Evolutionary conservation across 2,888 invertebrate genomes (phyloP), one percentile per base, ranked within the genome.

Genomic region (Ennomos fuscantarius): DNA sequence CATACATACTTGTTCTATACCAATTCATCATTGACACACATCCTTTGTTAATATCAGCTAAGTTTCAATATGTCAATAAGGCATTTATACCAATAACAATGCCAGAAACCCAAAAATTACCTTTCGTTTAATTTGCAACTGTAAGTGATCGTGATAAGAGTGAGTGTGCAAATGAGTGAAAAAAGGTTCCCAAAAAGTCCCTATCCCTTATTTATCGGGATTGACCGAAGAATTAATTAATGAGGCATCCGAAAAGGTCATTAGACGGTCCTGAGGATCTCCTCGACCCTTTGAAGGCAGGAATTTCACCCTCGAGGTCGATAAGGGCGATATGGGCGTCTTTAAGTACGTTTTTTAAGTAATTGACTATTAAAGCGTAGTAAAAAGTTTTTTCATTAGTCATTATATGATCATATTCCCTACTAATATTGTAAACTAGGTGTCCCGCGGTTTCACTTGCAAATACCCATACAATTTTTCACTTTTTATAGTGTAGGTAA

Each of bases 151-250:
- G 35, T 0, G 11, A 33, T 55, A 51, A 8, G 47, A 32, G n/a
- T 13, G 35, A 32, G 24, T 48, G 10, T 33, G 8, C 13, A 6
- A 11, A 8, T 24, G 12, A 34, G 8, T 9, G 6, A 51, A 41
- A 52, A 55, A 53, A 54, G 44, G 45, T 41, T 39, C 36, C 35
- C 45, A 42, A 51, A 53, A 63, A 61, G 59, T 35, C 34, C 50
- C 37, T 54, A 58, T 69, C 69, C 74, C 72, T 75, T 80, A 81
- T 84, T 80, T 81, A 82, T 80, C 78, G 78, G 76, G 76, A 81
- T 79, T 77, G 76, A 74, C 68, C 68, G 56, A 74, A 66, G 78
- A 83, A 83, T 84, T 85, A 85, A 84, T 85, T 84, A 84, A 81
- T 83, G 81, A 75, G 74, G 72, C 74, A 70, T 72, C 76, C 72